Percentiles rank a stretch among this genome's conserved stretches.
phyloP scores from a whole-genome alignment of 1,140 invertebrate genomes.

The Sitophilus oryzae region DNA sequence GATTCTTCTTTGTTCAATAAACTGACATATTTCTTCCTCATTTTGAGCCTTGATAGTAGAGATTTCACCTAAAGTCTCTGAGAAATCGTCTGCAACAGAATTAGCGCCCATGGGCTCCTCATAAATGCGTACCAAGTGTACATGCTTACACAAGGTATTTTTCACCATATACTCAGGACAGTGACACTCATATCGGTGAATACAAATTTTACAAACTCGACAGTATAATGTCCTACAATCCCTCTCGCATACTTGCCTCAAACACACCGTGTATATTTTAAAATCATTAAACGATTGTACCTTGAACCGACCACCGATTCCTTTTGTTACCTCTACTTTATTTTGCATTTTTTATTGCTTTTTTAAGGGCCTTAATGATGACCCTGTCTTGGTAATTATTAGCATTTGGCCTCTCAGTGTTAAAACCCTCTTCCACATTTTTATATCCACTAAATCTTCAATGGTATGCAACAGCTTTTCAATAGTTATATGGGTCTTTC shows the following conservation, averaged over 20 bases:
- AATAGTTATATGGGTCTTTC: neutral
- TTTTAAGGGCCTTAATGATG: neutral
- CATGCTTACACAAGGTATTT: slow-evolving; percentile 1
- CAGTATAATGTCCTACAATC: neutral
- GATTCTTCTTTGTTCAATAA: no score
- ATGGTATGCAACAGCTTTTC: neutral
- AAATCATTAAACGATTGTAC: neutral
- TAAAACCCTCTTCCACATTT: neutral
- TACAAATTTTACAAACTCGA: neutral
- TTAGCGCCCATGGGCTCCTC: no score
- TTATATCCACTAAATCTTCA: neutral
- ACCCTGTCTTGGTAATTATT: neutral
- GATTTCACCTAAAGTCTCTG: no score
- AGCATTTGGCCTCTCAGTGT: neutral
- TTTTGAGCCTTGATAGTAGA: no score
- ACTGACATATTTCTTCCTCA: no score
- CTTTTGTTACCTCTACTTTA: neutral
- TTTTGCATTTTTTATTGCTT: neutral
- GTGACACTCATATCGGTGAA: slow-evolving; percentile 2
- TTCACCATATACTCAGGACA: slow-evolving; percentile 1
- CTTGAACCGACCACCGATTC: neutral
- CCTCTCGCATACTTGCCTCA: neutral
- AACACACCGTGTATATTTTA: neutral
- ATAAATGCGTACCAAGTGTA: slow-evolving; percentile 6
- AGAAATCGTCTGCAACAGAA: no score